phyloP scores from a whole-genome alignment of 2,888 invertebrate species.

The Elegia similella region DNA sequence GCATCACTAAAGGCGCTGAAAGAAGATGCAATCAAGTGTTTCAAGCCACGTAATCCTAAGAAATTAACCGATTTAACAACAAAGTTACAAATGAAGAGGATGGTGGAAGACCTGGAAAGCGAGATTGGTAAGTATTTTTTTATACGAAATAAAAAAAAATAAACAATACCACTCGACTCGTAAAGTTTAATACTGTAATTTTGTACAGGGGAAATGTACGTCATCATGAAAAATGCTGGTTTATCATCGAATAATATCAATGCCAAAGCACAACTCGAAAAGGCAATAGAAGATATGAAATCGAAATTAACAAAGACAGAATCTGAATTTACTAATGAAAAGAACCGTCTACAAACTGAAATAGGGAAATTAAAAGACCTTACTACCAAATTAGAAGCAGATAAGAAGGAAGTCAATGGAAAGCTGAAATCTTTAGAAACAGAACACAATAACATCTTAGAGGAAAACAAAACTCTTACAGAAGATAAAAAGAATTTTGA shows the following conservation, averaged over 20 bases:
- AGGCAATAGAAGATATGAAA: constrained; percentile 78
- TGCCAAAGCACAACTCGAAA: constrained; percentile 68
- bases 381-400: constrained; percentile 67
- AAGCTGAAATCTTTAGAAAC: constrained; percentile 62
- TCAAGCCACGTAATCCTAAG: constrained; percentile 87
- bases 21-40: constrained; percentile 83
- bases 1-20: constrained; percentile 84
- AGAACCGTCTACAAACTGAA: constrained; percentile 72
- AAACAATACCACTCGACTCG: no score
- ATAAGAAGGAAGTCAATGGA: constrained; percentile 59
- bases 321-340: constrained; percentile 78
- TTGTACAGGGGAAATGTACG: constrained; percentile 79
- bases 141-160: background rate
- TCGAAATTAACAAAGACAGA: constrained; percentile 73
- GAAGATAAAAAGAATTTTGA: constrained; percentile 84
- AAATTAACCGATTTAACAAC: constrained; percentile 87
- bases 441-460: constrained; percentile 59
- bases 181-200: background rate
- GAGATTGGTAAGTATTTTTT: constrained; percentile 84
- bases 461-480: constrained; percentile 79
- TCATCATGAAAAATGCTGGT: constrained; percentile 83
- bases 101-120: constrained; percentile 93
- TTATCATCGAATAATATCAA: constrained; percentile 73
- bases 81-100: constrained; percentile 88
- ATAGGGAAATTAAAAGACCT: constrained; percentile 77